These are phyloP conservation scores for Parnassius glacialis DNA, from an alignment of 2,888 invertebrate genomes.

Conservation along the genomic window DNA sequence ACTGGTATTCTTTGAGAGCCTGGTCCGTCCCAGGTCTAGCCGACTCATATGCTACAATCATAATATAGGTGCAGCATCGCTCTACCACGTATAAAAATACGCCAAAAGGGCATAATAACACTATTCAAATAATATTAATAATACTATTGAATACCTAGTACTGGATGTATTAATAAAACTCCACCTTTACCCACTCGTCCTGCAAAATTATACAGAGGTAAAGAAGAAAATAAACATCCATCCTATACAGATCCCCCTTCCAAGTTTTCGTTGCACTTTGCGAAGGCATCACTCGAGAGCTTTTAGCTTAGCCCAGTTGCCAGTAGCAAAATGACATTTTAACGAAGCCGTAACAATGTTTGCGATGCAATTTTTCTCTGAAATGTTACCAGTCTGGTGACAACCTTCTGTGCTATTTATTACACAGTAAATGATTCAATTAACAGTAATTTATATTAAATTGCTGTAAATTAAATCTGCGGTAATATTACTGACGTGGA, in stretches of 20 bases:
- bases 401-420: slow-evolving; percentile 8
- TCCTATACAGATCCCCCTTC: slow-evolving; percentile 26
- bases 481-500: too few species aligned
- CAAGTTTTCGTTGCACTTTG: slow-evolving; percentile 28
- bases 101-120: too few species aligned
- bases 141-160: background rate
- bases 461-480: too few species aligned
- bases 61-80: too few species aligned
- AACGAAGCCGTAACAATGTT: slow-evolving; percentile 28
- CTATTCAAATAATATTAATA: background rate
- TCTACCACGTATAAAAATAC: too few species aligned
- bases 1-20: too few species aligned
- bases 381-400: slow-evolving; percentile 17
- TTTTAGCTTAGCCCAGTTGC: slow-evolving; percentile 28
- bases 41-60: too few species aligned
- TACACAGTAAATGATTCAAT: slow-evolving; percentile 14
- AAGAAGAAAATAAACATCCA: slow-evolving; percentile 31
- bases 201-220: slow-evolving; percentile 27
- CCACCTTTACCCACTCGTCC: slow-evolving; percentile 21
- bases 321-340: slow-evolving; percentile 26
- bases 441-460: background rate
- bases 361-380: slow-evolving; percentile 26
- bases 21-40: too few species aligned
- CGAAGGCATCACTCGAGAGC: slow-evolving; percentile 26
- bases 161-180: slow-evolving; percentile 13